Evolutionary conservation across 2,888 invertebrate genomes (phyloP).

Genomic region (Spialia ferax): DNA sequence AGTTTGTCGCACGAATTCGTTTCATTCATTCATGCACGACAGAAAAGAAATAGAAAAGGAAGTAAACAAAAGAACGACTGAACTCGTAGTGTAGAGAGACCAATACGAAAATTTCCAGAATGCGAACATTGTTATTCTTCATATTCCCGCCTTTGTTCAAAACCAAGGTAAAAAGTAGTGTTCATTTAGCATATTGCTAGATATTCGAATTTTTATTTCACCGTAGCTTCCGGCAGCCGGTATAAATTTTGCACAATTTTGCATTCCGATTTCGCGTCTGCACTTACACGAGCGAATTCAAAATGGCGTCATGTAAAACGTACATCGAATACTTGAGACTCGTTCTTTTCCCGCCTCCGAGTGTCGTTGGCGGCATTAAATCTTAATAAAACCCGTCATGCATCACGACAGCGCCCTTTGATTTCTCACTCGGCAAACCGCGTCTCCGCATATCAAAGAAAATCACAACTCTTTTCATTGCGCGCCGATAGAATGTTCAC

Average conservation of each 20-base stretch:
- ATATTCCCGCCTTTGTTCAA: conserved; percentile 39
- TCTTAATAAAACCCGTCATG: conserved; percentile 86
- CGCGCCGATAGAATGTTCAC: conserved; percentile 83
- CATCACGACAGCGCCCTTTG: conserved; percentile 81
- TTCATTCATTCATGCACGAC: not conserved
- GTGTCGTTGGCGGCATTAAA: conserved; percentile 86
- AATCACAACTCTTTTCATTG: conserved; percentile 87
- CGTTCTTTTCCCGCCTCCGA: conserved; percentile 85
- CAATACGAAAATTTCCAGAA: conserved; percentile 28
- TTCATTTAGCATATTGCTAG: conserved; percentile 41
- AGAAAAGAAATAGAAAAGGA: conserved; percentile 19
- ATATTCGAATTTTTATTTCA: conserved; percentile 40
- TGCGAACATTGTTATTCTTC: conserved; percentile 36
- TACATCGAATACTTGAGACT: conserved; percentile 80
- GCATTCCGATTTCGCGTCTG: conserved; percentile 51
- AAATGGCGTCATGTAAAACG: conserved; percentile 83
- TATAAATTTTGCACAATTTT: conserved; percentile 41
- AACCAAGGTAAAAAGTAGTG: conserved; percentile 41
- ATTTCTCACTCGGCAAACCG: conserved; percentile 86
- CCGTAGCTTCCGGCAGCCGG: conserved; percentile 37
- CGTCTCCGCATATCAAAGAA: conserved; percentile 84
- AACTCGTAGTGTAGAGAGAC: conserved; percentile 8
- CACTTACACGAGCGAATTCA: conserved; percentile 74
- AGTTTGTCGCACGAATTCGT: not conserved
- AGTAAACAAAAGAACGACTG: conserved; percentile 12